Evolutionary conservation across 2,888 invertebrate species (phyloP), one percentile per base, ranked within the genome.

Genomic region (Deilephila porcellus): DNA sequence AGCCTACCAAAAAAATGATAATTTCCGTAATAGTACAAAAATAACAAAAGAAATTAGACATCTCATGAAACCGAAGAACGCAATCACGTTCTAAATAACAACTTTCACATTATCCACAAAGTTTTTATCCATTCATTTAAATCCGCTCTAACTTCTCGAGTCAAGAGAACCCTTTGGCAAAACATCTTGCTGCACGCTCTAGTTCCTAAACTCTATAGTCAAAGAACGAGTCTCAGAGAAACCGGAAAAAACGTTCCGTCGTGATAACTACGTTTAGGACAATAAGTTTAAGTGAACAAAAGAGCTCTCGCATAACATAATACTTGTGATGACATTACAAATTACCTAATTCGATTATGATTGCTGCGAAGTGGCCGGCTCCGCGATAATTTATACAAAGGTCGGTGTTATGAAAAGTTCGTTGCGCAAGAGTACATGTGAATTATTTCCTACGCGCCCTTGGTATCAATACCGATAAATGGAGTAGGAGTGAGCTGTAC

Each of bases 201-300:
- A 87, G 81, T 91, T 91, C 82, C 81, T 79, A 87, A 85, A 85
- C 87, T 87, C 86, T 89, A 88, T 86, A 81, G 85, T 82, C 85
- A 81, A 84, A 83, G 80, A 83, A 78, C 82, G 78, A 82, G 83
- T 83, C 81, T 83, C 80, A 78, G 76, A 75, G 81, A 80, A 84
- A 85, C 85, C 85, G 85, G 86, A 85, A 83, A 84, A 84, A 79
- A 78, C 67, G 67, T 67, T 76, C 71, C 76, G 76, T 76, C 73
- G 76, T 76, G 60, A 70, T 25, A 34, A 70, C 60, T 45, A 67
- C 37, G 60, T 71, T 71, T 73, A 82, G 76, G 67, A 75, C 76
- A 75, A 74, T 67, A 25, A 20, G 45, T 14, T 20, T 45, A 67
- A 20, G 52, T 67, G 25, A 25, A 67, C 67, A 67, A 67, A 67